Evolutionary conservation across 1,140 invertebrate genomes (phyloP).

Genomic region (Drosophila ficusphila): DNA sequence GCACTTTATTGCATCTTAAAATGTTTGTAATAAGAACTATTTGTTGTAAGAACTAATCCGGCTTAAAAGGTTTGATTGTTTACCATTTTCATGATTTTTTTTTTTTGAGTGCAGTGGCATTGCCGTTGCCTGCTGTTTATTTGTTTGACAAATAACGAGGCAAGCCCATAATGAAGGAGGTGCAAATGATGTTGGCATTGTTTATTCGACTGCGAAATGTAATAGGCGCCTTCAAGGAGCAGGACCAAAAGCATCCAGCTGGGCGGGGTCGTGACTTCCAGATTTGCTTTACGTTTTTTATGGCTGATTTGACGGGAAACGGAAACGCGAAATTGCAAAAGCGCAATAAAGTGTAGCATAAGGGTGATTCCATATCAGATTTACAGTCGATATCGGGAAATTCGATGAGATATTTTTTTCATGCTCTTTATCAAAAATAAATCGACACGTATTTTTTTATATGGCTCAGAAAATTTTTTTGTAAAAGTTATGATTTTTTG

Average conservation of each 20-base stretch:
- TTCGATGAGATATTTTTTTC: too few relatives aligned
- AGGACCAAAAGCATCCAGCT: constrained; percentile 9
- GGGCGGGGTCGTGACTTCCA: constrained; percentile 67
- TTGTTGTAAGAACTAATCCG: too few relatives aligned
- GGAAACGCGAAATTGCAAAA: constrained; percentile 82
- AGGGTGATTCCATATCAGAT: too few relatives aligned
- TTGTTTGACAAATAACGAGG: constrained; percentile 81
- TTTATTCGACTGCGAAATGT: constrained; percentile 82
- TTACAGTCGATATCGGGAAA: too few relatives aligned
- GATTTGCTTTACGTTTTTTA: constrained; percentile 65
- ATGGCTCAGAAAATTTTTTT: too few relatives aligned
- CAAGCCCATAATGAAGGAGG: constrained; percentile 79
- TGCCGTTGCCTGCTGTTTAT: constrained; percentile 64
- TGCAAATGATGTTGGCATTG: constrained; percentile 82
- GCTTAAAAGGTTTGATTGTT: too few relatives aligned
- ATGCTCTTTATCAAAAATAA: too few relatives aligned
- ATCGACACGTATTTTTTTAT: too few relatives aligned
- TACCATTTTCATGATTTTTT: background rate
- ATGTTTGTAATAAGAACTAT: too few relatives aligned
- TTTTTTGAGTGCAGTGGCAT: background rate
- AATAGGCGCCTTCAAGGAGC: constrained; percentile 66
- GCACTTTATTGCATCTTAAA: too few relatives aligned
- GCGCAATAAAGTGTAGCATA: constrained; percentile 82
- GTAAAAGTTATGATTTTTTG: too few relatives aligned
- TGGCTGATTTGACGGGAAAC: constrained; percentile 82